Conservation (phyloP, 1,140 invertebrate genomes). For the Melitaea cinxia region DNA sequence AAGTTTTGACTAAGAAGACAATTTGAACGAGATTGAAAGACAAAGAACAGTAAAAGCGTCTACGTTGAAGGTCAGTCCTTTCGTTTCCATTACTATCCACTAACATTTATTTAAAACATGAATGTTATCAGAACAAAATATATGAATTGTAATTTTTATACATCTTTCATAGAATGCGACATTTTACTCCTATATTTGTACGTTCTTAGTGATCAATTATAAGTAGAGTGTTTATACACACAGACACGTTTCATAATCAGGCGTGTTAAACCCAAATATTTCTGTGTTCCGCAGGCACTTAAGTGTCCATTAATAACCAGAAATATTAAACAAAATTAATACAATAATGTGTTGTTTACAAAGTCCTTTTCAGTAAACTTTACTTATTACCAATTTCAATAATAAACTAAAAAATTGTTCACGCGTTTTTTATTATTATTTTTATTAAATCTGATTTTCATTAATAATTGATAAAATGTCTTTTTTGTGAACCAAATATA, state of each 20-base stretch:
- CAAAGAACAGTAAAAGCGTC: conserved; percentile 11
- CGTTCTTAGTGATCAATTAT: conserved; percentile 9
- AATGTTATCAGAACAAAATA: not conserved
- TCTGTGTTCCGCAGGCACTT: conserved; percentile 12
- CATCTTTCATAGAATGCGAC: not conserved
- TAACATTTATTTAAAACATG: not conserved
- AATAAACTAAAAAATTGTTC: not conserved
- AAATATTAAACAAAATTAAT: not conserved
- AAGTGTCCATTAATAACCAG: not conserved
- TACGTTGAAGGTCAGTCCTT: conserved; percentile 31
- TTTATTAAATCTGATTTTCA: too few relatives aligned
- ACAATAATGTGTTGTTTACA: not conserved
- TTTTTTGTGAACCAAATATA: too few relatives aligned
- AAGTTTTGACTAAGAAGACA: not conserved
- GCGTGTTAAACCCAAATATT: conserved; percentile 1
- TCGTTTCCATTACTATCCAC: conserved; percentile 12
- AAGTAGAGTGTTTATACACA: too few relatives aligned
- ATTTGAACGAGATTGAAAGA: conserved; percentile 2
- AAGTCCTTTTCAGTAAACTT: not conserved
- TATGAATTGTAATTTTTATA: not conserved
- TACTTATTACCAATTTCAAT: not conserved
- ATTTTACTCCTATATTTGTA: not conserved
- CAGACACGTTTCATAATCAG: not conserved
- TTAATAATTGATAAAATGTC: too few relatives aligned
- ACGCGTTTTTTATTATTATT: not conserved